Evolutionary conservation across 2,113 vertebrate species (phyloP), one percentile per base, ranked within the genome.

Genomic region (Ochotona curzoniae): DNA sequence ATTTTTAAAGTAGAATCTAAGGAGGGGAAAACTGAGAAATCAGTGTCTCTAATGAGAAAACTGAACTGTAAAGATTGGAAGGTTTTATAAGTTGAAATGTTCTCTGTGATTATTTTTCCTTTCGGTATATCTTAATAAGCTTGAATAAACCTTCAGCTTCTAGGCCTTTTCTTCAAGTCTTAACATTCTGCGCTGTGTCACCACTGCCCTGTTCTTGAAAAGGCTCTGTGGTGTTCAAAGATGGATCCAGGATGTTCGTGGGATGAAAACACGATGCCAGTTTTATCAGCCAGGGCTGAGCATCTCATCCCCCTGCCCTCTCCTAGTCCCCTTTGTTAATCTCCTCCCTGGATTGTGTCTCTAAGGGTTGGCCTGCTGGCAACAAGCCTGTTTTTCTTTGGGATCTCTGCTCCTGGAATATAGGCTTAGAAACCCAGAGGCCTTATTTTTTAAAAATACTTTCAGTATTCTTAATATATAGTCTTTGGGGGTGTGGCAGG

Each of bases 51-150:
- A 7, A 80, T 30, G 87, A 51, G 78, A 67, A 80, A 89, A 87
- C 69, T 70, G 25, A 83, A 83, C 61, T 94, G 32, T 91, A 86
- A 69, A 49, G 85, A 74, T 35, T 74, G 80, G 67, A 83, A 85
- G 51, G 70, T 71, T 89, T 90, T 83, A n/a, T 89, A 13, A 81
- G 75, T 75, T 73, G 66, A 92, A 94, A 61, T 94, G 61, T 63
- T 83, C 20, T 89, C 75, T 85, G n/a, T 76, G 47, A 32, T 76
- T 70, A 21, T 93, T 90, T 92, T 35, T 83, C 79, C 49, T 70
- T 90, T 51, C 71, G 28, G 4, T 71, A 3, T 79, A 26, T 90
- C 76, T 90, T 87, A 91, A 38, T 71, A 60, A 93, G 54, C 25
- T 2, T 89, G 30, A 82, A 6, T 84, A 80, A 81, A 69, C 30